Evolutionary conservation across 2,797 vertebrate genomes (phyloP).

Genomic region (Loriculus beryllinus): DNA sequence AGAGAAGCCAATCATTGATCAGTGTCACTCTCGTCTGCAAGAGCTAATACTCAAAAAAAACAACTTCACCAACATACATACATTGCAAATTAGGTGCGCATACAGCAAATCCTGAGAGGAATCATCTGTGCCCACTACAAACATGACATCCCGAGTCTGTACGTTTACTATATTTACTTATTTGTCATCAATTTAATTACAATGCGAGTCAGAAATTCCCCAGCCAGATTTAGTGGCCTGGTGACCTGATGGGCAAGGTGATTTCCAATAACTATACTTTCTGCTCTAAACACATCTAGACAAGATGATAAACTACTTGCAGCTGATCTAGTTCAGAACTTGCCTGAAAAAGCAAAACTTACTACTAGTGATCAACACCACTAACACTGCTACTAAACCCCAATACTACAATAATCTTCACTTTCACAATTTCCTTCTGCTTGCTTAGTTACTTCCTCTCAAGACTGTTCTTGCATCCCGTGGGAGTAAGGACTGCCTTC

Average conservation of each 20-base stretch:
- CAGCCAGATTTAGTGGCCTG: rapidly evolving
- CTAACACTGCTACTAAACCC: background rate
- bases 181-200: background rate
- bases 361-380: background rate
- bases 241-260: background rate
- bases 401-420: background rate
- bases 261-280: background rate
- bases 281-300: background rate
- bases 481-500: rapidly evolving
- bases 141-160: background rate
- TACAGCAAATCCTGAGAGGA: background rate
- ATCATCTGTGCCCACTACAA: rapidly evolving
- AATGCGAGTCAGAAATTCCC: background rate
- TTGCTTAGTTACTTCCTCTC: background rate
- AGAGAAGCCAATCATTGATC: background rate
- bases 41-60: background rate
- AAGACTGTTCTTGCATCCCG: rapidly evolving
- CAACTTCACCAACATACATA: background rate
- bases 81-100: background rate
- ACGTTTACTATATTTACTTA: background rate
- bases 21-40: background rate
- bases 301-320: background rate
- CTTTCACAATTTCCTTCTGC: conserved; percentile 1
- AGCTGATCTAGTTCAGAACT: background rate
- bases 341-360: background rate